Conservation (phyloP, 2,113 vertebrate species). For the Lophochroa leadbeateri region DNA sequence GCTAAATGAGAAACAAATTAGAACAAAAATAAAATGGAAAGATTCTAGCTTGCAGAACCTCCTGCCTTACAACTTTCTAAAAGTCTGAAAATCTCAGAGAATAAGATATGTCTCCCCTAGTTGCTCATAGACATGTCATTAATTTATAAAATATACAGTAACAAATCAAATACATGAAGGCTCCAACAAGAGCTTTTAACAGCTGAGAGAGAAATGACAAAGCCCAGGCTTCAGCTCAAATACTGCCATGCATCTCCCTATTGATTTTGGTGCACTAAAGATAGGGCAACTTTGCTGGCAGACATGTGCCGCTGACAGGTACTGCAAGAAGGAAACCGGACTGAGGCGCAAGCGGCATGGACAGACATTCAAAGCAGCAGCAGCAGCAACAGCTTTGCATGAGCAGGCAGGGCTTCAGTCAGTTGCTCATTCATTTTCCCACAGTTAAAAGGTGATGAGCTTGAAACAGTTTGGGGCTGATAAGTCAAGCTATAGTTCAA, state of each 20-base stretch:
- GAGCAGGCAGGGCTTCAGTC: not conserved
- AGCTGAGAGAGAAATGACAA: not conserved
- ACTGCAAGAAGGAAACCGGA: not conserved
- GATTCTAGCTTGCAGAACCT: not conserved
- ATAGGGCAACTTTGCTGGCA: not conserved
- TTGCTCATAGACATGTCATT: not conserved
- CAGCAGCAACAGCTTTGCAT: not conserved
- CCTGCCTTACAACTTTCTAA: not conserved
- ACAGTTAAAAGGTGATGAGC: constrained; percentile 29
- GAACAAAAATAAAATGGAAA: not conserved
- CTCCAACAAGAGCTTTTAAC: not conserved
- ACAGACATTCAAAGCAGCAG: not conserved
- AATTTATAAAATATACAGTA: not conserved
- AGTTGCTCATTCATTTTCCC: constrained; percentile 4
- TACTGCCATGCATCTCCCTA: not conserved
- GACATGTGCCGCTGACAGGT: not conserved
- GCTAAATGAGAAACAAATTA: not conserved
- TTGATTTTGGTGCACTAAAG: not conserved
- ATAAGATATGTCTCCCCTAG: not conserved
- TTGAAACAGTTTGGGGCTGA: constrained; percentile 26
- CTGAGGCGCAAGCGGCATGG: not conserved
- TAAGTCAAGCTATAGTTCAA: not conserved
- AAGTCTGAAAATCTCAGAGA: not conserved
- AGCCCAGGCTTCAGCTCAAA: not conserved
- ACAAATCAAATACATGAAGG: not conserved